A percentile compares a stretch with the other conserved stretches of the same genome.
Evolutionary conservation across 2,113 vertebrate species (phyloP).

Genomic region (Colinus virginianus): DNA sequence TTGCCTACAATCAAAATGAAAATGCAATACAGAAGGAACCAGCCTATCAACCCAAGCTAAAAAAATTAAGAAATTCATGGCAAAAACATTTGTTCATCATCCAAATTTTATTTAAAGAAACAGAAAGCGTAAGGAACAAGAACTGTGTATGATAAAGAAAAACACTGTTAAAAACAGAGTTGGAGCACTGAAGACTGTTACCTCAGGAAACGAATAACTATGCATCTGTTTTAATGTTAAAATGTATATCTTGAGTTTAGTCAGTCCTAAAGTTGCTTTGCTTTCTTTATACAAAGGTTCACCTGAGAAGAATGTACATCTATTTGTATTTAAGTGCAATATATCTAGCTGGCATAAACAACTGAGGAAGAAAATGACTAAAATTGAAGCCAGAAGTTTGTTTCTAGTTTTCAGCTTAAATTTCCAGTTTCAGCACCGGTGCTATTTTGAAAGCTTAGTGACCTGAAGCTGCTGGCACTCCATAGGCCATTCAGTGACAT

Average conservation of each 20-base stretch:
- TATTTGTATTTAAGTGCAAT: not conserved
- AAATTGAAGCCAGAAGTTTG: conserved; percentile 33
- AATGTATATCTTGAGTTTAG: not conserved
- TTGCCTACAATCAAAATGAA: conserved; percentile 72
- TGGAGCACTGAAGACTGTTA: not conserved
- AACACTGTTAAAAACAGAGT: not conserved
- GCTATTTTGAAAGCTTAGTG: conserved; percentile 68
- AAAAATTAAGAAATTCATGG: conserved; percentile 70
- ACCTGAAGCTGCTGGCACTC: conserved; percentile 64
- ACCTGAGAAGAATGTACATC: not conserved
- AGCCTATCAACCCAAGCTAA: not conserved
- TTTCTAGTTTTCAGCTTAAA: conserved; percentile 44
- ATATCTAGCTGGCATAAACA: not conserved
- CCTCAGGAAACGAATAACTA: not conserved
- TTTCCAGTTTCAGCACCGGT: conserved; percentile 56
- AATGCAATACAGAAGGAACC: conserved; percentile 34
- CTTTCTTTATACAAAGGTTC: not conserved
- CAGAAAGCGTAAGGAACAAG: conserved; percentile 31
- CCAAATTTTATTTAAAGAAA: conserved; percentile 72
- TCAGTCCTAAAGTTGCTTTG: not conserved
- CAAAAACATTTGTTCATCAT: conserved; percentile 43
- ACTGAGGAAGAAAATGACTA: not conserved
- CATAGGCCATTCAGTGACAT: conserved; percentile 19
- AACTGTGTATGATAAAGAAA: not conserved
- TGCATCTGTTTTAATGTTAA: not conserved